Evolutionary conservation across 2,888 invertebrate species (phyloP).

Genomic region (Nomada ruficornis): DNA sequence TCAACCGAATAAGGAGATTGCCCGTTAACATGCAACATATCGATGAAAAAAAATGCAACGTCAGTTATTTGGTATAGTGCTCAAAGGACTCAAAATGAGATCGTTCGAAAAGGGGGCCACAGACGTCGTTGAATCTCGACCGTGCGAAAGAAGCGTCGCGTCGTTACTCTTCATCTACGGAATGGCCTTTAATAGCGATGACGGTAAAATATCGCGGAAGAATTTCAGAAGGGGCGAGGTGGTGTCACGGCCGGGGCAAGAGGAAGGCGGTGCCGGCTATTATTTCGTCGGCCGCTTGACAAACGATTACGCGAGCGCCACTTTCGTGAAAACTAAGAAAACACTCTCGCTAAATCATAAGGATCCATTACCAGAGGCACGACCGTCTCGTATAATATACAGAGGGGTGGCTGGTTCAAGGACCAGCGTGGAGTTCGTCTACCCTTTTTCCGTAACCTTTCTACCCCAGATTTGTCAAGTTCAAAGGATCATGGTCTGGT

Average conservation of each 20-base stretch:
- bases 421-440: slow-evolving; percentile 56
- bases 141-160: slow-evolving; percentile 71
- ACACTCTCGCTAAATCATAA: slow-evolving; percentile 79
- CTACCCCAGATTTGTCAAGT: slow-evolving; percentile 70
- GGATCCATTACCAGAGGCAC: slow-evolving; percentile 73
- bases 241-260: slow-evolving; percentile 32
- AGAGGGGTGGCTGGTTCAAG: slow-evolving; percentile 36
- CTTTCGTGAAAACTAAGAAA: slow-evolving; percentile 78
- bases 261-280: slow-evolving; percentile 65
- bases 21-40: neutral
- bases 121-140: slow-evolving; percentile 51
- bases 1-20: neutral
- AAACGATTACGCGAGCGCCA: slow-evolving; percentile 78
- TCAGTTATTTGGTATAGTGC: neutral
- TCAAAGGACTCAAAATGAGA: slow-evolving; percentile 7
- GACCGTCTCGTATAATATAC: slow-evolving; percentile 61
- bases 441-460: slow-evolving; percentile 54
- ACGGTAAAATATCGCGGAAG: slow-evolving; percentile 80
- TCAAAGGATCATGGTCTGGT: slow-evolving; percentile 59
- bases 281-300: slow-evolving; percentile 77
- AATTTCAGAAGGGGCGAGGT: slow-evolving; percentile 56
- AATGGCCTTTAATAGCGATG: slow-evolving; percentile 80
- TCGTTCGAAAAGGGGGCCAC: slow-evolving; percentile 35
- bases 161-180: slow-evolving; percentile 80
- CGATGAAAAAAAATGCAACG: slow-evolving; percentile 9